Conservation (phyloP, 2,797 vertebrate genomes). For the Melanotaenia parkinsoni region DNA sequence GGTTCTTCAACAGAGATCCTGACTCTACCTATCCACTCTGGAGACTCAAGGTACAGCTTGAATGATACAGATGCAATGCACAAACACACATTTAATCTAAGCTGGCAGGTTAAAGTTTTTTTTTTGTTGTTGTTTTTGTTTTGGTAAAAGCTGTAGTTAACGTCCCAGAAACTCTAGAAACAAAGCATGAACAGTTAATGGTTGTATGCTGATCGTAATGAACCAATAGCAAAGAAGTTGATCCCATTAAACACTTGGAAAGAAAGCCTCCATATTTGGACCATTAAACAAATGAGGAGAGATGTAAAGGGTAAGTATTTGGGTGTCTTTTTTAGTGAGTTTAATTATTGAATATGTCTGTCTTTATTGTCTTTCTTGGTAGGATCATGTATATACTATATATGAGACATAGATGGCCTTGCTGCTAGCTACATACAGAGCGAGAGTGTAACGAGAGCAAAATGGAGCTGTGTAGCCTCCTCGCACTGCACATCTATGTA, state of each 20-base stretch:
- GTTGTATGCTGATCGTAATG: neutral
- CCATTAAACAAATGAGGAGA: no score
- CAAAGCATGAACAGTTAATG: neutral
- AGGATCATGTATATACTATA: neutral
- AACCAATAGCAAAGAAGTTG: neutral
- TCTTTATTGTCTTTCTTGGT: neutral
- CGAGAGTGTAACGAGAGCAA: slow-evolving; percentile 57
- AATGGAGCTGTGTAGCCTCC: slow-evolving; percentile 53
- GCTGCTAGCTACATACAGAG: slow-evolving; percentile 46
- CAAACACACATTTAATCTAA: slow-evolving; percentile 17
- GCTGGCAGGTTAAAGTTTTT: neutral
- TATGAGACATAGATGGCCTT: slow-evolving; percentile 19
- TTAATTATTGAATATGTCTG: neutral
- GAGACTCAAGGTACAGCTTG: slow-evolving; percentile 92
- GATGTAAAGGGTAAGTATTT: neutral
- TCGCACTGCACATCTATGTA: slow-evolving; percentile 36
- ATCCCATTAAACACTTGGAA: neutral
- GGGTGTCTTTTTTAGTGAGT: neutral
- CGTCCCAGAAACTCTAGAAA: slow-evolving; percentile 13
- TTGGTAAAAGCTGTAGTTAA: slow-evolving; percentile 12
- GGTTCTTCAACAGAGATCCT: slow-evolving; percentile 99
- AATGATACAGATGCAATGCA: slow-evolving; percentile 9
- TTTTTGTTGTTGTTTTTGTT: neutral
- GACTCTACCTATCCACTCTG: slow-evolving; percentile 97
- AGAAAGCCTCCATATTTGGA: no score